Evolutionary conservation across 2,888 invertebrate species (phyloP).

Genomic region (Antheraea yamamai): DNA sequence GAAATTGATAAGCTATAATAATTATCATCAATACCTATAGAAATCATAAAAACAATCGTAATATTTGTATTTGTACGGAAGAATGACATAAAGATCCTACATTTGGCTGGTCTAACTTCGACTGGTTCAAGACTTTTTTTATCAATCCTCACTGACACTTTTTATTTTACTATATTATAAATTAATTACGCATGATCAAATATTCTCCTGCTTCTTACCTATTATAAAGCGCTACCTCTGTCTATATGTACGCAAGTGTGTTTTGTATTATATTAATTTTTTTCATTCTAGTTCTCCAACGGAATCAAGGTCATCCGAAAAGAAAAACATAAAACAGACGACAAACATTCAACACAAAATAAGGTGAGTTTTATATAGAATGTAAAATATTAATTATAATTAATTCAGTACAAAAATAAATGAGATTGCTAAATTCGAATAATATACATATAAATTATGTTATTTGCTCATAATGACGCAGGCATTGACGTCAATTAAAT

Average conservation of each 20-base stretch:
- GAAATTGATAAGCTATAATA: too few relatives aligned
- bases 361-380: constrained; percentile 49
- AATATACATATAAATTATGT: constrained; percentile 1
- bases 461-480: constrained; percentile 15
- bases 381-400: neutral
- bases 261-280: constrained; percentile 16
- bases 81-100: too few relatives aligned
- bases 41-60: too few relatives aligned
- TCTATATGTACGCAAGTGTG: neutral
- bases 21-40: too few relatives aligned
- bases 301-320: constrained; percentile 62
- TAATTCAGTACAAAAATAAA: neutral
- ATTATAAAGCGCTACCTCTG: neutral
- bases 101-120: too few relatives aligned
- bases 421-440: neutral
- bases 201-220: too few relatives aligned
- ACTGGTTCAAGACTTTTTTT: too few relatives aligned
- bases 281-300: constrained; percentile 60
- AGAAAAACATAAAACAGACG: constrained; percentile 52
- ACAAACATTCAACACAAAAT: constrained; percentile 49
- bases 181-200: too few relatives aligned
- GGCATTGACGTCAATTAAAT: neutral
- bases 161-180: too few relatives aligned
- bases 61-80: too few relatives aligned
- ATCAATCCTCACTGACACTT: too few relatives aligned